Evolutionary conservation across 2,797 vertebrate species (phyloP), one percentile per base, ranked within the genome.

Genomic region (Parambassis ranga): DNA sequence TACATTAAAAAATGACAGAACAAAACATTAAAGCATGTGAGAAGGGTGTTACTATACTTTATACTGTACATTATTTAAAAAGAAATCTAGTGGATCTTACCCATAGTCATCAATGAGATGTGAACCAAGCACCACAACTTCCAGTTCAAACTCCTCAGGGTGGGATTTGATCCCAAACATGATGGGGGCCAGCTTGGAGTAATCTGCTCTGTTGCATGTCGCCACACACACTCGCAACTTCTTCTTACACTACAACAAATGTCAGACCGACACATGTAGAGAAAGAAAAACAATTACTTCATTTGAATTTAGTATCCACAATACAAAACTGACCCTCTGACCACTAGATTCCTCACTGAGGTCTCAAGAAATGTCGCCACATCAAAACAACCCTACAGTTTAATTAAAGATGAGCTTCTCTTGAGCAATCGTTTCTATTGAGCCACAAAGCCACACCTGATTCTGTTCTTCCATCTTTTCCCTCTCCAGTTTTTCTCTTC

Each of bases 81-180:
- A 3, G 5, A 41, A 20, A 22, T 16, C 4, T 2, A 33, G 16
- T 10, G 38, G n/a, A 1, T 41, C 93, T 92, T 92, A 98, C 97
- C 97, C 97, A 1, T 98, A 98, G 71, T 98, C 97, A 68, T 98
- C 97, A 46, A 98, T 98, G 64, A 98, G 93, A 75, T 98, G 97
- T 33, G 97, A 98, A 28, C 97, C 97, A 27, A 99, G 93, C 52
- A 99, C 97, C 68, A 99, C 91, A 0, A 98, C 95, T 27, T 98
- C 95, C 65, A 99, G 92, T n/a, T 97, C 94, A 84, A 98, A 98
- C 65, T 92, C 91, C 0, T 98, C 95, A 2, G 95, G 91, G 15
- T 96, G 91, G 19, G 91, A 86, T 80, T 98, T 98, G 75, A 99
- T 92, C 28, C 96, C 97, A 80, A 94, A 97, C 97, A 99, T 98